Evolutionary conservation across 2,888 invertebrate genomes (phyloP), one percentile per base, ranked within the genome.

Genomic region (Coleophora deauratella): DNA sequence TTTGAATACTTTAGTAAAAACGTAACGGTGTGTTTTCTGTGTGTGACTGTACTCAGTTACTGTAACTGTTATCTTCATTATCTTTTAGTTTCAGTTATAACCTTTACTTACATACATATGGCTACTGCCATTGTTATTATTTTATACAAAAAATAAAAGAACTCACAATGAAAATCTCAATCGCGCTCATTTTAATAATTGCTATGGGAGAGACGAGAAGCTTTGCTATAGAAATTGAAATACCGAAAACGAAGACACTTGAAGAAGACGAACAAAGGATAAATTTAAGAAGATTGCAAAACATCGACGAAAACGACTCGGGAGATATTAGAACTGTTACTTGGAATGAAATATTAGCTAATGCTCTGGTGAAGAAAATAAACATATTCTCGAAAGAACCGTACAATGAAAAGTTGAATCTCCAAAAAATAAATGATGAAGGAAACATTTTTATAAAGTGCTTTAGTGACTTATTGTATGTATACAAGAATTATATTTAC

Each of bases 271-370:
- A 50, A 72, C 67, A 74, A 65, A 67, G 55, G 51, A 58, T 62
- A 55, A 65, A 76, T 46, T 68, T 74, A 64, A 71, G 72, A 46
- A 80, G 75, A 73, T 69, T 77, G 63, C 75, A 72, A 55, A 72
- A 66, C 59, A 57, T 66, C 46, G 60, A 71, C 57, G 46, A 50
- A 41, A 46, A 52, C 45, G 50, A 51, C 30, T 34, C 50, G 42
- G 58, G 59, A 40, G 65, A 66, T 35, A 47, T 55, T 39, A 66
- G 68, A 53, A 64, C 66, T 40, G 54, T 63, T 45, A 62, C 71
- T 41, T 82, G 80, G 81, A 80, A 77, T 58, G 73, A 77, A 48
- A 66, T 81, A 43, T 52, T 82, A 31, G 81, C 82, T 4, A 71
- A 75, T 47, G 68, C 72, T 43, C 58, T 81, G 47, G 72, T 80